Evolutionary conservation across 2,888 invertebrate species (phyloP).

Genomic region (Pyrrhosoma nymphula): DNA sequence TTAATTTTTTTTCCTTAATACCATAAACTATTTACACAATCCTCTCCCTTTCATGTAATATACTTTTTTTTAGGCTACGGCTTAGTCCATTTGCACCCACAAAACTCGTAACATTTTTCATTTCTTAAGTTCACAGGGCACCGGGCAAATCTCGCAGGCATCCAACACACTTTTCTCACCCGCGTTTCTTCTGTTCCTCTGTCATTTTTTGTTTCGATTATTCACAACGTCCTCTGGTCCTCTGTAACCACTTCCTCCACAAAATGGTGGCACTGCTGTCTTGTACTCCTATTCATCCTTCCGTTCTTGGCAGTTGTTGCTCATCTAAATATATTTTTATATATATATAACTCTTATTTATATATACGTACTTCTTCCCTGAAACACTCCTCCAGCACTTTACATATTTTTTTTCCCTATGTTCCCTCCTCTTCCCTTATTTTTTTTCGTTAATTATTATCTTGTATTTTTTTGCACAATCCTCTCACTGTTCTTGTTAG

Average conservation of each 20-base stretch:
- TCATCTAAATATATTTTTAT: constrained; percentile 23
- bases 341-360: constrained; percentile 34
- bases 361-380: constrained; percentile 22
- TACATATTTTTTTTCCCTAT: constrained; percentile 51
- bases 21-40: constrained; percentile 62
- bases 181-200: neutral
- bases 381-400: constrained; percentile 22
- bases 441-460: neutral
- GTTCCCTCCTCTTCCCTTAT: constrained; percentile 45
- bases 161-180: neutral
- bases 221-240: constrained; percentile 52
- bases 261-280: constrained; percentile 20
- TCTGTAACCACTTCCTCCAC: constrained; percentile 48
- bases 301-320: constrained; percentile 43
- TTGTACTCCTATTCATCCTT: constrained; percentile 29
- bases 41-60: constrained; percentile 32
- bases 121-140: constrained; percentile 28
- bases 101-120: neutral
- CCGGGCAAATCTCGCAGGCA: neutral
- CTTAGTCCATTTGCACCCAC: constrained; percentile 25
- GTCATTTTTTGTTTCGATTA: neutral
- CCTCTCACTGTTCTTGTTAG: constrained; percentile 38
- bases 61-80: constrained; percentile 23
- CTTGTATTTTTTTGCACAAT: constrained; percentile 50
- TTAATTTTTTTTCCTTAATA: constrained; percentile 26